Evolutionary conservation across 1,140 invertebrate species (phyloP).

Genomic region (Pectinophora gossypiella): DNA sequence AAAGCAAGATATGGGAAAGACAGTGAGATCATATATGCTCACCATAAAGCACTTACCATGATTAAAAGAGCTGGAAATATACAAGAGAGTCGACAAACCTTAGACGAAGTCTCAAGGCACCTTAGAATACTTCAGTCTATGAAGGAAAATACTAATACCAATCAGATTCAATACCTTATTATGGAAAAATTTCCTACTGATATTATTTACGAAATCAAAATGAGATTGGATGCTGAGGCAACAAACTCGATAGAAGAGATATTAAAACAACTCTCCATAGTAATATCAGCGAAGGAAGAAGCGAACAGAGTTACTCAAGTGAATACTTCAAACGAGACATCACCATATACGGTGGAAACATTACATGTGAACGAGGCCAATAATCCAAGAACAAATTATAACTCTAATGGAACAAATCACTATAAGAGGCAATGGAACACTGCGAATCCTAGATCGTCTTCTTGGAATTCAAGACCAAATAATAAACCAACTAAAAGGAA

Average conservation of each 20-base stretch:
- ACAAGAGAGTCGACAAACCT: background rate
- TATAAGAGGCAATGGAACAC: background rate
- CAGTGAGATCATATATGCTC: slow-evolving; percentile 4
- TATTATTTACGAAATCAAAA: slow-evolving; percentile 6
- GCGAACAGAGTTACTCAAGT: background rate
- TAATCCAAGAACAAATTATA: background rate
- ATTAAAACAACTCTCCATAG: background rate
- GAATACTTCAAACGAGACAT: background rate
- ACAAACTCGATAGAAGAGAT: background rate
- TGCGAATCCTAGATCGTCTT: background rate
- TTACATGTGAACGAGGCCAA: background rate
- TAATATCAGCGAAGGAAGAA: background rate
- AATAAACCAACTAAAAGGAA: no score
- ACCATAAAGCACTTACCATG: background rate
- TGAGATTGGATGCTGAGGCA: background rate
- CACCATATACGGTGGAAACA: background rate
- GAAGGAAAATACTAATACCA: slow-evolving; percentile 2
- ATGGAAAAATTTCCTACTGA: slow-evolving; percentile 1
- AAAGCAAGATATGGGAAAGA: slow-evolving; percentile 3
- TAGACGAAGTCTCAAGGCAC: slow-evolving; percentile 5
- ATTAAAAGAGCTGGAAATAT: background rate
- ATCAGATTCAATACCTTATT: background rate
- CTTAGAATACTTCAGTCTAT: slow-evolving; percentile 4
- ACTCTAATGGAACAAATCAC: background rate
- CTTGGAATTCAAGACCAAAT: no score